Evolutionary conservation across 2,888 invertebrate genomes (phyloP).

Genomic region (Pogonocherus hispidulus): DNA sequence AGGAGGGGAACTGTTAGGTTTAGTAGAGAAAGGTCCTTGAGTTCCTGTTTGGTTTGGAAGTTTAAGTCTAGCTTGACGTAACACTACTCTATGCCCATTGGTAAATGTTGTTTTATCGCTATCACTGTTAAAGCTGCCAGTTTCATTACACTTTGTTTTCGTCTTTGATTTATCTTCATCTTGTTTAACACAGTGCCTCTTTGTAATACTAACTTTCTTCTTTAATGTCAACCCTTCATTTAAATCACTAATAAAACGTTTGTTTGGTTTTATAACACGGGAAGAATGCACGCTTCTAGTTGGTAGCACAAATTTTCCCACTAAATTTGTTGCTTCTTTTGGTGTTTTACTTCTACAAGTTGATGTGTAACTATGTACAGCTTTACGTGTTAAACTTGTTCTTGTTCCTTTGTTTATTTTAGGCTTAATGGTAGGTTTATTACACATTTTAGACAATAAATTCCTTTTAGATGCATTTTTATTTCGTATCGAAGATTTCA

Average conservation of each 20-base stretch:
- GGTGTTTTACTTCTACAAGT: conserved; percentile 48
- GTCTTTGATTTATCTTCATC: conserved; percentile 48
- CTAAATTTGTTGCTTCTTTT: conserved; percentile 62
- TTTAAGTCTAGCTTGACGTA: conserved; percentile 69
- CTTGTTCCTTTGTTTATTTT: conserved; percentile 52
- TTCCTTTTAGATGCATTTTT: conserved; percentile 58
- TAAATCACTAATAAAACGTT: conserved; percentile 79
- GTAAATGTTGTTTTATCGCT: conserved; percentile 65
- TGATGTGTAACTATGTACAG: conserved; percentile 47
- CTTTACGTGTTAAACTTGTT: conserved; percentile 48
- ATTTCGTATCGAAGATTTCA: conserved; percentile 57
- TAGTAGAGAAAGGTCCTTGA: conserved; percentile 79
- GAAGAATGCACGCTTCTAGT: conserved; percentile 88
- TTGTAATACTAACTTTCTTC: conserved; percentile 61
- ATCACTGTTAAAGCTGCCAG: conserved; percentile 48
- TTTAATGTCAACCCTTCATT: conserved; percentile 64
- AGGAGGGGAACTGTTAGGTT: conserved; percentile 67
- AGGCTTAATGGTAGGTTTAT: conserved; percentile 52
- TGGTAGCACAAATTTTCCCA: conserved; percentile 82
- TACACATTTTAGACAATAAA: conserved; percentile 59
- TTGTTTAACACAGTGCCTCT: conserved; percentile 46
- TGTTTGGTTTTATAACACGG: conserved; percentile 89
- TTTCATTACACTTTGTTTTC: conserved; percentile 35
- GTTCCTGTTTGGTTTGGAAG: conserved; percentile 64
- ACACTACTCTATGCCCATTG: conserved; percentile 76